A percentile compares a stretch with the other conserved stretches of the same genome.
These are phyloP conservation scores for Nasonia giraulti DNA, from an alignment of 1,140 invertebrate genomes.

Conservation along the genomic window DNA sequence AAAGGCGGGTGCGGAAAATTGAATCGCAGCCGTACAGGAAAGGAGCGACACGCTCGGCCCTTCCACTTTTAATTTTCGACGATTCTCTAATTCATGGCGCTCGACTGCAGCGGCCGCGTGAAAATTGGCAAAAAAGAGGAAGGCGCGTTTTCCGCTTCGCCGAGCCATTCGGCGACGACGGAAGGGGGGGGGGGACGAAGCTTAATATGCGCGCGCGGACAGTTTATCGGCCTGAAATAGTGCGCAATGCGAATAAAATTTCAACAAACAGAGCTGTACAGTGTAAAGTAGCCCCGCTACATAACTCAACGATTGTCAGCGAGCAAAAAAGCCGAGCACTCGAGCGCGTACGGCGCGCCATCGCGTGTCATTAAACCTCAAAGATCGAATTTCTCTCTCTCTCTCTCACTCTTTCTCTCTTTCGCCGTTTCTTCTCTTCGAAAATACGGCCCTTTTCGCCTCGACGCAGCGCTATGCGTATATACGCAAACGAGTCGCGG, in stretches of 20 bases:
- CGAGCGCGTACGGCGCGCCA: constrained; percentile 53
- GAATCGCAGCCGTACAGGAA: constrained; percentile 46
- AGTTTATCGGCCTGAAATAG: background rate
- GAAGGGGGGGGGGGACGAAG: too few species aligned
- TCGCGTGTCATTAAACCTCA: constrained; percentile 58
- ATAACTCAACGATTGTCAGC: background rate
- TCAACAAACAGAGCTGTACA: background rate
- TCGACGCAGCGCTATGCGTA: background rate
- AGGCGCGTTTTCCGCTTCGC: too few species aligned
- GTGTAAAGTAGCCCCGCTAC: background rate
- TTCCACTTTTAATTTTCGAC: constrained; percentile 55
- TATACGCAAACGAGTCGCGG: constrained; percentile 1
- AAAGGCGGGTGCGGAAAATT: constrained; percentile 31
- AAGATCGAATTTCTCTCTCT: constrained; percentile 30
- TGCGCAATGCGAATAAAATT: background rate
- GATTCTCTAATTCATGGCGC: constrained; percentile 45
- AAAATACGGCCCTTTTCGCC: background rate
- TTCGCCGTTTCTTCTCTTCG: background rate
- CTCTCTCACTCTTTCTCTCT: too few species aligned
- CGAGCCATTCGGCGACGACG: too few species aligned
- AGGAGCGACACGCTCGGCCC: constrained; percentile 28
- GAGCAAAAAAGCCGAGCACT: background rate
- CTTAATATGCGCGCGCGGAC: too few species aligned
- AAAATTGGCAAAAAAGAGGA: background rate
- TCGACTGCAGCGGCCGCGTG: background rate